These are phyloP conservation scores for Epistrophella euchroma DNA, from an alignment of 2,888 invertebrate genomes.

Conservation along the genomic window DNA sequence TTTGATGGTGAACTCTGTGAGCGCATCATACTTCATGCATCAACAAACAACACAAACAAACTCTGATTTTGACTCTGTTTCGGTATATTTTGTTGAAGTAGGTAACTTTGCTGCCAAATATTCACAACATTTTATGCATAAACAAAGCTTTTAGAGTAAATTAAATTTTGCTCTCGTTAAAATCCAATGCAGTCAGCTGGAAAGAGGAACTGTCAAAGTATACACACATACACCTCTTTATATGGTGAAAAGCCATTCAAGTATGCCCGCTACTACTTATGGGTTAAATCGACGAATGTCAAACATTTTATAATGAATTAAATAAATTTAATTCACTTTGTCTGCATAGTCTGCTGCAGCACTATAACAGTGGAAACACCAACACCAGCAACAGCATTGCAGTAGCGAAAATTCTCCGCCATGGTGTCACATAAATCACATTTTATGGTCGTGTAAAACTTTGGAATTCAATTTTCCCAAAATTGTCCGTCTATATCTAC, in stretches of 20 bases:
- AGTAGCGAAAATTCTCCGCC: slow-evolving; percentile 43
- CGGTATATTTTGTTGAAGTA: neutral
- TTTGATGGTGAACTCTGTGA: slow-evolving; percentile 1
- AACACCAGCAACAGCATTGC: slow-evolving; percentile 34
- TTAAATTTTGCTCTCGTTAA: slow-evolving; percentile 18
- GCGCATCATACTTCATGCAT: slow-evolving; percentile 20
- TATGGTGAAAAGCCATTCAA: neutral
- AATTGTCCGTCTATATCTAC: slow-evolving; percentile 38
- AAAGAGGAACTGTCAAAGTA: slow-evolving; percentile 18
- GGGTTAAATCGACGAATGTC: slow-evolving; percentile 51
- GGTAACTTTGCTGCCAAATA: neutral
- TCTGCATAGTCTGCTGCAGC: neutral
- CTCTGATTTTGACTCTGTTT: neutral
- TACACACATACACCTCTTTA: neutral
- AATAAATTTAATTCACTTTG: slow-evolving; percentile 52
- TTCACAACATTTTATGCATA: slow-evolving; percentile 25
- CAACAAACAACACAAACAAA: slow-evolving; percentile 6
- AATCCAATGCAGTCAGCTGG: neutral
- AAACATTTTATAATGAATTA: slow-evolving; percentile 57
- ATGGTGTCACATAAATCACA: slow-evolving; percentile 70
- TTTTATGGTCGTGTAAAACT: slow-evolving; percentile 53
- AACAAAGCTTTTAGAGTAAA: slow-evolving; percentile 45
- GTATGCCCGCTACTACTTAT: slow-evolving; percentile 2
- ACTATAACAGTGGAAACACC: neutral
- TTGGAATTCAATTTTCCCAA: slow-evolving; percentile 68